Percentiles rank a stretch among this genome's conserved stretches.
phyloP scores from a whole-genome alignment of 2,113 vertebrate genomes.

The Atherinomorus stipes region DNA sequence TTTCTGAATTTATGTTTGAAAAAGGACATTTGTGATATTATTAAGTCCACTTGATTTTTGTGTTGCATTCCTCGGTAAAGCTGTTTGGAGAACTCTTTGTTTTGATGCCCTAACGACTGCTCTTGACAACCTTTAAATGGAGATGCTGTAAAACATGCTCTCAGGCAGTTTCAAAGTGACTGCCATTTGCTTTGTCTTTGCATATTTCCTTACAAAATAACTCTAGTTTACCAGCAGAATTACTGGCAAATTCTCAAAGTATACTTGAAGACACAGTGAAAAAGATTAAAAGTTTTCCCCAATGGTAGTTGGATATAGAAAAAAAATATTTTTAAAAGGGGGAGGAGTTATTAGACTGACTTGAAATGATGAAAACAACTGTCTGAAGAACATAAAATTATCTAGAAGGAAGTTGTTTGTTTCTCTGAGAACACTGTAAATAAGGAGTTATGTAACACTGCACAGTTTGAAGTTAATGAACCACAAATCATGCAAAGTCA shows the following conservation, averaged over 20 bases:
- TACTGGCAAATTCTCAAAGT: neutral
- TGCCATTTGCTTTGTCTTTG: neutral
- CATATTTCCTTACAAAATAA: neutral
- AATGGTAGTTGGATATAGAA: too few species aligned
- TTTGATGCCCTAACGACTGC: neutral
- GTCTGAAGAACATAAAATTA: neutral
- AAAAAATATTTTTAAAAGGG: too few species aligned
- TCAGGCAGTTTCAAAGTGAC: neutral
- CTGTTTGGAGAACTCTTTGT: neutral
- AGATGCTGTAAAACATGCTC: neutral
- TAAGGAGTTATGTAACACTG: neutral
- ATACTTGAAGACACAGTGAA: conserved; percentile 12
- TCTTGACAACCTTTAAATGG: neutral
- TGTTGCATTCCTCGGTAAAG: neutral
- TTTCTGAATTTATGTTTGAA: neutral
- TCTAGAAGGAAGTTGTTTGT: neutral
- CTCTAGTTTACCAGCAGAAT: neutral
- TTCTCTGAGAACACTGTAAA: neutral
- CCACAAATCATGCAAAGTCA: conserved; percentile 4
- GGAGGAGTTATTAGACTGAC: neutral
- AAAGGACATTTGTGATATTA: neutral
- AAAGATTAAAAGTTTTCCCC: too few species aligned
- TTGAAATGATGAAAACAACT: neutral
- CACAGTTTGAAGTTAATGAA: conserved; percentile 21
- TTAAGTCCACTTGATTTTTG: neutral